Conservation (phyloP, 1,140 invertebrate genomes). For the Cryptotermes secundus region DNA sequence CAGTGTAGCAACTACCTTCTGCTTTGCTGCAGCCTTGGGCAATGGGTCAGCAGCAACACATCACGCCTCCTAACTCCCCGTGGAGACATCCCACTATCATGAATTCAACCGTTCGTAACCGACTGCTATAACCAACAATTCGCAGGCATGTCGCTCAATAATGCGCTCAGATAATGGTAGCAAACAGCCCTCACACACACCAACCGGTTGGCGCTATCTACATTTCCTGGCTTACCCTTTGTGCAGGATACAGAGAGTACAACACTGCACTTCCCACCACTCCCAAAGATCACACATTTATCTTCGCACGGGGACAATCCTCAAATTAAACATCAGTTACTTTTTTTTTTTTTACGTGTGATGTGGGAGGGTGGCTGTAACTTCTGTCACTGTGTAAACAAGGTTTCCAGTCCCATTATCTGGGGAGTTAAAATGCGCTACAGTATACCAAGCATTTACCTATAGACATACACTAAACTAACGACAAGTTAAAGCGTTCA, state of each 20-base stretch:
- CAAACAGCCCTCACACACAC: not conserved
- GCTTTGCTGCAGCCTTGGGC: not conserved
- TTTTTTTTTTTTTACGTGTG: not conserved
- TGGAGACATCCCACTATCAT: not conserved
- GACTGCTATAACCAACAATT: not conserved
- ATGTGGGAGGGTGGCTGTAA: not conserved
- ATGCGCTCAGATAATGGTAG: not conserved
- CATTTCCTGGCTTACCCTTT: not conserved
- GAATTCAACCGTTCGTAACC: not conserved
- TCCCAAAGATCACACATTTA: not conserved
- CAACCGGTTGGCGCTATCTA: not conserved
- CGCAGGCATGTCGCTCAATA: constrained; percentile 1
- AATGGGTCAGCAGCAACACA: not conserved
- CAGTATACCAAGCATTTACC: too few relatives aligned
- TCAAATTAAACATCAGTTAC: not conserved
- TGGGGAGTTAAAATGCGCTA: not conserved
- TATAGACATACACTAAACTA: too few relatives aligned
- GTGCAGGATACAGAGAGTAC: not conserved
- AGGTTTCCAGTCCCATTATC: not conserved
- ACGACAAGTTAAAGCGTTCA: too few relatives aligned
- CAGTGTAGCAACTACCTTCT: too few relatives aligned
- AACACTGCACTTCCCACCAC: not conserved
- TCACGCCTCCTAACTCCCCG: not conserved
- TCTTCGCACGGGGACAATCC: not conserved
- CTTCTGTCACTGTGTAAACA: not conserved